Percentiles rank a stretch among this genome's conserved stretches.
These are phyloP conservation scores for Caiman crocodilus DNA, from an alignment of 2,797 vertebrate genomes.

Conservation along the genomic window DNA sequence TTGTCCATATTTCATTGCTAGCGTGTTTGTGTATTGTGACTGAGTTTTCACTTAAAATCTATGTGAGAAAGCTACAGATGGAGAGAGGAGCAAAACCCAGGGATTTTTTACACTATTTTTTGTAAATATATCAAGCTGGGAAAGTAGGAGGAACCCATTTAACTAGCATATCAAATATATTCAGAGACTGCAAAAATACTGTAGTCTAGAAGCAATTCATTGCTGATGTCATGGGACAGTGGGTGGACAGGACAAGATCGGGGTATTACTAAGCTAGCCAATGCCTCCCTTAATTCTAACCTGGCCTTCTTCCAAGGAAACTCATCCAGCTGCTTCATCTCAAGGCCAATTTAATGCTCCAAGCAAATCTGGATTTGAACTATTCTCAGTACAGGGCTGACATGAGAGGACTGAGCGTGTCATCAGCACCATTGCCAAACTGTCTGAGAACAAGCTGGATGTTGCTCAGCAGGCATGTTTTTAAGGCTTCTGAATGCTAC, in stretches of 20 bases:
- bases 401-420: background rate
- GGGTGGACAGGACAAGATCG: constrained; percentile 37
- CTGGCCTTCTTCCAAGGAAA: constrained; percentile 57
- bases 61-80: background rate
- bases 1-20: accelerated
- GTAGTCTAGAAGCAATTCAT: background rate
- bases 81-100: background rate
- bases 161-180: background rate
- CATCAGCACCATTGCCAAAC: background rate
- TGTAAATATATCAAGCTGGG: background rate
- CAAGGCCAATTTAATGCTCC: constrained; percentile 52
- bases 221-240: constrained; percentile 19
- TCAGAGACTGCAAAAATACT: background rate
- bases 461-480: accelerated
- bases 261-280: constrained; percentile 25
- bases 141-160: constrained; percentile 12
- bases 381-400: constrained; percentile 11
- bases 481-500: background rate
- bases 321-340: constrained; percentile 45
- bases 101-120: background rate
- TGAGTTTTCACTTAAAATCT: background rate
- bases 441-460: background rate
- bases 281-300: background rate
- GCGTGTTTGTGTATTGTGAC: background rate
- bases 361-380: constrained; percentile 32